Evolutionary conservation across 2,888 invertebrate genomes (phyloP).

Genomic region (Chloromyia formosa): DNA sequence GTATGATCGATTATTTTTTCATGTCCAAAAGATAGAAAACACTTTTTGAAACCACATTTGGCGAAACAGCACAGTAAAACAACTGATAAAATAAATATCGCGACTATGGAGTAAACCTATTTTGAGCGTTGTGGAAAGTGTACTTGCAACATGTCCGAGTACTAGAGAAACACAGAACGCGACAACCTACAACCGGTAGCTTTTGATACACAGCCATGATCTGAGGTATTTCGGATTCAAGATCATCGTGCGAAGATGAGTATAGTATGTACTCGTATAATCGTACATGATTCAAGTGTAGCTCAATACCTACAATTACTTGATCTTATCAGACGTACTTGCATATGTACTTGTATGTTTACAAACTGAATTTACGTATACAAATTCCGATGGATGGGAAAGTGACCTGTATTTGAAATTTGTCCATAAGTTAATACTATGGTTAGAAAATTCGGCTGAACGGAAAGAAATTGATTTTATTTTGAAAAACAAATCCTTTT

Average conservation of each 20-base stretch:
- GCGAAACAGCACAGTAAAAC: neutral
- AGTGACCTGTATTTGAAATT: neutral
- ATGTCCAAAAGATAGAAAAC: neutral
- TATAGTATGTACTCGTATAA: neutral
- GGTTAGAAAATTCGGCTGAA: too few relatives aligned
- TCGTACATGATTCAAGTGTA: neutral
- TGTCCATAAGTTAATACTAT: too few relatives aligned
- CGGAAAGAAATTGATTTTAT: too few relatives aligned
- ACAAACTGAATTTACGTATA: neutral
- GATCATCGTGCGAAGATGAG: constrained; percentile 28
- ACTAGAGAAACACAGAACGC: neutral
- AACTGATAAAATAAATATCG: neutral
- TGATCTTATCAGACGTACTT: constrained; percentile 31
- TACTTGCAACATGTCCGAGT: neutral
- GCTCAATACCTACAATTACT: constrained; percentile 6
- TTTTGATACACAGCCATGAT: constrained; percentile 27
- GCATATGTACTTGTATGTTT: constrained; percentile 7
- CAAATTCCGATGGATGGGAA: neutral
- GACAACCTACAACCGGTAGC: constrained; percentile 12
- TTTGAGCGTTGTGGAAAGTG: neutral
- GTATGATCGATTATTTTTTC: too few relatives aligned
- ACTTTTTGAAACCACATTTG: neutral
- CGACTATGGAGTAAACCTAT: neutral
- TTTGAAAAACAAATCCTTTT: too few relatives aligned
- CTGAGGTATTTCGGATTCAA: constrained; percentile 19